phyloP scores from a whole-genome alignment of 1,140 invertebrate species.

The Zaprionus gabonicus region DNA sequence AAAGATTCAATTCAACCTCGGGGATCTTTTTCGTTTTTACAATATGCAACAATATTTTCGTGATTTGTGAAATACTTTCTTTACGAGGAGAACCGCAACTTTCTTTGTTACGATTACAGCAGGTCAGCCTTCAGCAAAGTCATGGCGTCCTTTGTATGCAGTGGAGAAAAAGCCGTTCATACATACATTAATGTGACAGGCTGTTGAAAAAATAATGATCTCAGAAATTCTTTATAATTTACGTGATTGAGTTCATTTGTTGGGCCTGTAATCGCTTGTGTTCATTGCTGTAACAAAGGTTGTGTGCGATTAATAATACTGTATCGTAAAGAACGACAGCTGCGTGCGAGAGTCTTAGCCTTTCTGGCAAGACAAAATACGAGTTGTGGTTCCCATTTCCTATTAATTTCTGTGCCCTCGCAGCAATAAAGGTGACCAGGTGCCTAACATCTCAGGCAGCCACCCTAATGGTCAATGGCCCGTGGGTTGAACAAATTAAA shows the following conservation, averaged over 20 bases:
- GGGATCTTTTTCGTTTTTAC: background rate
- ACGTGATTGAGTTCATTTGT: constrained; percentile 56
- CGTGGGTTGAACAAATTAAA: constrained; percentile 13
- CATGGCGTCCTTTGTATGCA: constrained; percentile 19
- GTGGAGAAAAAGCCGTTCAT: constrained; percentile 18
- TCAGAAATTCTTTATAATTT: constrained; percentile 42
- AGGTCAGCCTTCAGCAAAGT: background rate
- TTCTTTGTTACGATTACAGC: background rate
- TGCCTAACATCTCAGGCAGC: background rate
- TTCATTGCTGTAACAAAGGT: constrained; percentile 32
- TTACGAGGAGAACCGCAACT: background rate
- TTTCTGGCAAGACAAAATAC: background rate
- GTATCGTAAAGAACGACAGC: constrained; percentile 34
- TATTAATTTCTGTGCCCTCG: constrained; percentile 45
- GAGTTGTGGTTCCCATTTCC: constrained; percentile 46
- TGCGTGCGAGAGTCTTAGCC: constrained; percentile 8
- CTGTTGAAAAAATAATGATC: constrained; percentile 20
- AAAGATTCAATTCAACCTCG: background rate
- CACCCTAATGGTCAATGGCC: constrained; percentile 44
- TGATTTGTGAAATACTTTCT: background rate
- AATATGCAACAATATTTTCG: background rate
- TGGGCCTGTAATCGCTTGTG: background rate
- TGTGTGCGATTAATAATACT: constrained; percentile 54
- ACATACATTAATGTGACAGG: constrained; percentile 46
- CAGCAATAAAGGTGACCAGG: constrained; percentile 26